Evolutionary conservation across 1,140 invertebrate genomes (phyloP).

Genomic region (Mesaphorura yosii): DNA sequence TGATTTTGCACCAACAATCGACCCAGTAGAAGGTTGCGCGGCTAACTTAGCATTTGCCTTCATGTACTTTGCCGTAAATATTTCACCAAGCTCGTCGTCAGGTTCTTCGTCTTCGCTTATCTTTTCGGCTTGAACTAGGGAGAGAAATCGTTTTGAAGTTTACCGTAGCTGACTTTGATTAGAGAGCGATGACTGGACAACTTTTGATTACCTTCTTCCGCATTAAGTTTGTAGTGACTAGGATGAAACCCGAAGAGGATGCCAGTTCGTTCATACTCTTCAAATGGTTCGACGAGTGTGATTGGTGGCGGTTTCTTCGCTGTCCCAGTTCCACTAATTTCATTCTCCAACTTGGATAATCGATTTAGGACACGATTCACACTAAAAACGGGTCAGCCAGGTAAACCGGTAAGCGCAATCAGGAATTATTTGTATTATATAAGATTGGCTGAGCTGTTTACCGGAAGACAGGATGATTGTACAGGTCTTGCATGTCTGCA

Average conservation of each 20-base stretch:
- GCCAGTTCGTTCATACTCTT: slow-evolving; percentile 1
- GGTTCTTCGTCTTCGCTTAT: background rate
- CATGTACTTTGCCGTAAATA: background rate
- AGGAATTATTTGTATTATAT: background rate
- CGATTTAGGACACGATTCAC: slow-evolving; percentile 25
- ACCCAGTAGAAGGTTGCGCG: background rate
- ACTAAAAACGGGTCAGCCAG: slow-evolving; percentile 12
- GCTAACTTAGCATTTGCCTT: background rate
- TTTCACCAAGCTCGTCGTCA: background rate
- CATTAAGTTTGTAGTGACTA: background rate
- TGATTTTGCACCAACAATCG: background rate
- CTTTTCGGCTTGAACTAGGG: background rate
- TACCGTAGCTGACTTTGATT: background rate
- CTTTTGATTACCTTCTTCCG: background rate
- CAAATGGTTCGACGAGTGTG: slow-evolving; percentile 17
- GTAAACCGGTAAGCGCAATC: background rate
- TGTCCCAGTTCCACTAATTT: slow-evolving; percentile 6
- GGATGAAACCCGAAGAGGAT: slow-evolving; percentile 13
- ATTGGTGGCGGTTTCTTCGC: slow-evolving; percentile 19
- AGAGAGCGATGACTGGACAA: background rate
- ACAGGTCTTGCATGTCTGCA: slow-evolving; percentile 25
- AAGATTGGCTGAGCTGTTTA: background rate
- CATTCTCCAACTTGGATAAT: slow-evolving; percentile 13
- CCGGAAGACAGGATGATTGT: slow-evolving; percentile 25
- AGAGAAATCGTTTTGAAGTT: background rate